Evolutionary conservation across 1,140 invertebrate genomes (phyloP), one percentile per base, ranked within the genome.

Genomic region (Cryptotermes secundus): DNA sequence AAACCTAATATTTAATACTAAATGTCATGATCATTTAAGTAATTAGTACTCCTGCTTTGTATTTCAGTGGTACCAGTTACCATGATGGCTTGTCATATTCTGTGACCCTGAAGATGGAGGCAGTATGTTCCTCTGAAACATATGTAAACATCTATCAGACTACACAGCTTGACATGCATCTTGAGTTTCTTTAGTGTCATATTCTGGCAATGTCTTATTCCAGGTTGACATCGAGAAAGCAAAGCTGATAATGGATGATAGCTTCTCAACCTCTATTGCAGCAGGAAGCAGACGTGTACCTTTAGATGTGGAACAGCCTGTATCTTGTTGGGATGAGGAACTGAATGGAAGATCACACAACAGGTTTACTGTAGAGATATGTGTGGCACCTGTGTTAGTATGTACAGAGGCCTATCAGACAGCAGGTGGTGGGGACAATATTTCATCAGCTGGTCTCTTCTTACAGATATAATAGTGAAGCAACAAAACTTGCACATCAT

Each of bases 391-490:
- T 2, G 96, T 96, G 6, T 89, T 97, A 10, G 96, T 97, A 0
- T 97, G 96, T 87, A 96, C 95, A 0, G 90, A 96, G 86, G 95
- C 95, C 3, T 92, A 93, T 80, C 93, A 97, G 87, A 97, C 96
- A 26, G 96, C 95, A 0, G 96, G 96, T 1, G 96, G 96, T 24
- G 96, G 96, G 2, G 96, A 97, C 88, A 97, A 97, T 87, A 96
- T 97, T 84, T 97, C 96, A 1, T 95, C 96, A 49, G 95, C 96
- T 16, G 96, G 96, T 34, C 89, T 97, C 9, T 94, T 95, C 42
- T 90, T 95, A 49, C 96, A 97, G 89, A 92, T 96, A 82, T 93
- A 90, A 88, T 31, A 10, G 26, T 72, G 26, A 31, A 72, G 31
- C 7, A 72, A 4, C 31, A 72, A n/a, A n/a, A n/a, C 45, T 86